A percentile compares a stretch with the other conserved stretches of the same genome.
Conservation (phyloP, 2,113 vertebrate genomes). For the Osmerus eperlanus region DNA sequence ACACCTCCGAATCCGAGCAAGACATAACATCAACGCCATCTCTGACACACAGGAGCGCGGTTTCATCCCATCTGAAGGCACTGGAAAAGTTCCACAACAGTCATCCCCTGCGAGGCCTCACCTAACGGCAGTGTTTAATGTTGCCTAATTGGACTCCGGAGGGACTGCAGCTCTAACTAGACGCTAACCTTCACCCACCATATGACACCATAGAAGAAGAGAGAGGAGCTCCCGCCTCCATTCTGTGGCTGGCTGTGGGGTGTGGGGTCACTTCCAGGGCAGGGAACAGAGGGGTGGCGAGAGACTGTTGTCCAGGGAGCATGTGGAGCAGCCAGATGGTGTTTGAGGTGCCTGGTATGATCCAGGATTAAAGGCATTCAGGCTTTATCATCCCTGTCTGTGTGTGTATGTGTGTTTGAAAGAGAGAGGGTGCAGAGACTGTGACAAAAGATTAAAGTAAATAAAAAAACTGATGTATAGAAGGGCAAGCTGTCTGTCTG, state of each 20-base stretch:
- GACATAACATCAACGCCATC: too few species aligned
- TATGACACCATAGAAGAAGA: neutral
- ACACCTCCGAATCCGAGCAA: conserved; percentile 11
- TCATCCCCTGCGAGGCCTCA: neutral
- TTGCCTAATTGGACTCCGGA: conserved; percentile 31
- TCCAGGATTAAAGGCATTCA: too few species aligned
- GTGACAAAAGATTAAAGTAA: too few species aligned
- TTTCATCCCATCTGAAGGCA: too few species aligned
- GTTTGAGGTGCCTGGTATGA: conserved; percentile 25
- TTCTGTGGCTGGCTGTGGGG: neutral
- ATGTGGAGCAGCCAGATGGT: neutral
- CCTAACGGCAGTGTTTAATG: conserved; percentile 22
- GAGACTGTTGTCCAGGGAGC: conserved; percentile 10
- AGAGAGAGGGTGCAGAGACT: too few species aligned
- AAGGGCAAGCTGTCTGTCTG: too few species aligned
- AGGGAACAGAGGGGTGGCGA: conserved; percentile 10
- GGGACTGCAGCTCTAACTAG: neutral
- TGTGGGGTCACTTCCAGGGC: too few species aligned
- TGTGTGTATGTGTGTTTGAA: too few species aligned
- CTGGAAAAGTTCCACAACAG: too few species aligned
- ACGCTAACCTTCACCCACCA: neutral
- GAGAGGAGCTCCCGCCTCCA: conserved; percentile 4
- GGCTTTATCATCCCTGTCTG: too few species aligned
- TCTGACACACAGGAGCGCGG: neutral
- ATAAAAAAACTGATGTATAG: too few species aligned